Percentiles rank a stretch among this genome's conserved stretches.
These are phyloP conservation scores for Sinocyclocheilus anshuiensis DNA, from an alignment of 2,113 vertebrate genomes.

Conservation along the genomic window DNA sequence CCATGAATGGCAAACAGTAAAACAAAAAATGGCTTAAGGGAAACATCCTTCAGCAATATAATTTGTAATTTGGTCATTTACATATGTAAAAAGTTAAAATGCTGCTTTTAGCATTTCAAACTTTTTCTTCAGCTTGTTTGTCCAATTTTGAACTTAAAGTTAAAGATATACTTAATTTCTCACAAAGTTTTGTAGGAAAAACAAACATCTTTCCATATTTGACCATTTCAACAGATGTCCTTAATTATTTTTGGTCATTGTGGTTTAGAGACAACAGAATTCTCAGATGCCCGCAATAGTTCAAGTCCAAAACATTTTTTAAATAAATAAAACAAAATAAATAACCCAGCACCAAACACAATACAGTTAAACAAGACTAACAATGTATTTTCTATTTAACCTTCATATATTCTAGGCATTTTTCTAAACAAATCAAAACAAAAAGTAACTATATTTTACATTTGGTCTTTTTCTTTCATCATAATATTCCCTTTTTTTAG, in stretches of 20 bases:
- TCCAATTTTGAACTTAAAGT: background rate
- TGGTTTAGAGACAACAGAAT: background rate
- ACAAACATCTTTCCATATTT: background rate
- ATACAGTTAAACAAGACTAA: background rate
- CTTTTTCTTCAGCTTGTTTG: background rate
- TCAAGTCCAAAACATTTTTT: background rate
- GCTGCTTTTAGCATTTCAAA: constrained; percentile 23
- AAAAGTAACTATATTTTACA: too few relatives aligned
- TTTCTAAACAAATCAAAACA: background rate
- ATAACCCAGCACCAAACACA: background rate
- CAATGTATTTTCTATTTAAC: background rate
- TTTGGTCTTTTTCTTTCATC: background rate
- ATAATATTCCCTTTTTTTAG: background rate
- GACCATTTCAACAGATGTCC: background rate
- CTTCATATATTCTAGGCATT: background rate
- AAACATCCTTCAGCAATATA: background rate
- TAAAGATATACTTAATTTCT: background rate
- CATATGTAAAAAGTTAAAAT: background rate
- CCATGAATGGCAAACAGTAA: background rate
- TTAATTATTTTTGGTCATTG: background rate
- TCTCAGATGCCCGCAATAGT: background rate
- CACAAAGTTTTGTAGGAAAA: background rate
- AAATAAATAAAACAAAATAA: too few relatives aligned
- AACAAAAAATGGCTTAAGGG: background rate
- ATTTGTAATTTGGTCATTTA: background rate